Evolutionary conservation across 2,888 invertebrate genomes (phyloP).

Genomic region (Acrobeloides nanus): DNA sequence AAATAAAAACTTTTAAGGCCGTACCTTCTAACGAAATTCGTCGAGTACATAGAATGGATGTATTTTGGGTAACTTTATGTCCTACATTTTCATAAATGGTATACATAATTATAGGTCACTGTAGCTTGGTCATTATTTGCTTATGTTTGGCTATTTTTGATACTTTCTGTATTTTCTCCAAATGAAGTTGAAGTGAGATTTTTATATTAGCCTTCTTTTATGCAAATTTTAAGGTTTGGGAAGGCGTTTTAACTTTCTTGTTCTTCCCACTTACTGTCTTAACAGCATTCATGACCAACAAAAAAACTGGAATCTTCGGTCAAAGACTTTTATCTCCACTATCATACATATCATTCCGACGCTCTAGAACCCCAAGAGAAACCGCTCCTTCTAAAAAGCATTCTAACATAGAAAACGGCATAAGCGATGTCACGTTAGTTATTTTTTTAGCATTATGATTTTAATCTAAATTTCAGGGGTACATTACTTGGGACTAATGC

Average conservation of each 20-base stretch:
- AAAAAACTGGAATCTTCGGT: slow-evolving; percentile 54
- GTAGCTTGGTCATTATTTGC: slow-evolving; percentile 76
- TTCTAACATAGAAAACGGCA: slow-evolving; percentile 6
- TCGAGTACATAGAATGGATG: slow-evolving; percentile 63
- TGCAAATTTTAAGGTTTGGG: slow-evolving; percentile 38
- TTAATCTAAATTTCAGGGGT: slow-evolving; percentile 16
- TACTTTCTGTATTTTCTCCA: slow-evolving; percentile 69
- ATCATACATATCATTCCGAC: slow-evolving; percentile 13
- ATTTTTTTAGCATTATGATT: slow-evolving; percentile 3
- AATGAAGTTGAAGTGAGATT: slow-evolving; percentile 40
- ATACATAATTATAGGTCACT: too few relatives aligned
- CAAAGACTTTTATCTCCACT: slow-evolving; percentile 28
- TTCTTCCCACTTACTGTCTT: slow-evolving; percentile 92
- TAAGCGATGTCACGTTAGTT: slow-evolving; percentile 13
- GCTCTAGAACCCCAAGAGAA: slow-evolving; percentile 9
- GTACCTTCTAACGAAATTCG: slow-evolving; percentile 27
- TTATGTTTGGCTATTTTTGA: slow-evolving; percentile 93
- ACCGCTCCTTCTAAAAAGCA: slow-evolving; percentile 9
- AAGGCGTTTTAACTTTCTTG: slow-evolving; percentile 72
- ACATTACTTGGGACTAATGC: slow-evolving; percentile 20
- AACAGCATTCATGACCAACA: slow-evolving; percentile 89
- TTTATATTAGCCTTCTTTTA: neutral
- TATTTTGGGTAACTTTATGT: slow-evolving; percentile 86
- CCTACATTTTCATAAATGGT: slow-evolving; percentile 30
- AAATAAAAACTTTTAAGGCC: slow-evolving; percentile 69